A percentile compares a stretch with the other conserved stretches of the same genome.
Evolutionary conservation across 2,113 vertebrate species (phyloP).

Genomic region (Aythya baeri): DNA sequence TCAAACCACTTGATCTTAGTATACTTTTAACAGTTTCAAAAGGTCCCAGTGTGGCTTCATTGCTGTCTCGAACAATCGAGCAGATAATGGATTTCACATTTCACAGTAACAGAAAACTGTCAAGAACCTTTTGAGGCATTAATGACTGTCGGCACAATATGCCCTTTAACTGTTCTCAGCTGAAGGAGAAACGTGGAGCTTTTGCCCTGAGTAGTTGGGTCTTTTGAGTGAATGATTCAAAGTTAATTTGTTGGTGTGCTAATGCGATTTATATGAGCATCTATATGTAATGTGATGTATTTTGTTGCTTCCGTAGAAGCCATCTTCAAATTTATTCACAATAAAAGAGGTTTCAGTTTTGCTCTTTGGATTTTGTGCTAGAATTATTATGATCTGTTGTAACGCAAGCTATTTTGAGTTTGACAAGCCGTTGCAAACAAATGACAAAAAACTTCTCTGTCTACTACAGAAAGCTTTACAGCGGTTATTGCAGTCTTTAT

Average conservation of each 20-base stretch:
- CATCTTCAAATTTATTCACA: neutral
- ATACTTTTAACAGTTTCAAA: neutral
- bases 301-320: neutral
- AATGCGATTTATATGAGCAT: neutral
- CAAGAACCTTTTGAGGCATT: neutral
- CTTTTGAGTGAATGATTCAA: neutral
- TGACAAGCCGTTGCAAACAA: neutral
- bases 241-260: neutral
- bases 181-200: neutral
- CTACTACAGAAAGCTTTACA: neutral
- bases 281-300: neutral
- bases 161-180: neutral
- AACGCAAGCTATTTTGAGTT: neutral
- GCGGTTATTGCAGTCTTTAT: neutral
- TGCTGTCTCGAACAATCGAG: slow-evolving; percentile 25
- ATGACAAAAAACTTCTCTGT: neutral
- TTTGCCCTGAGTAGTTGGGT: neutral
- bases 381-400: neutral
- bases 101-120: neutral
- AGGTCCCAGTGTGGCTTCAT: neutral
- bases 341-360: neutral
- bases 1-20: neutral
- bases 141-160: neutral
- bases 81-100: slow-evolving; percentile 22
- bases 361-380: neutral